These are phyloP conservation scores for Trachurus trachurus DNA, from an alignment of 2,797 vertebrate genomes.

Conservation along the genomic window DNA sequence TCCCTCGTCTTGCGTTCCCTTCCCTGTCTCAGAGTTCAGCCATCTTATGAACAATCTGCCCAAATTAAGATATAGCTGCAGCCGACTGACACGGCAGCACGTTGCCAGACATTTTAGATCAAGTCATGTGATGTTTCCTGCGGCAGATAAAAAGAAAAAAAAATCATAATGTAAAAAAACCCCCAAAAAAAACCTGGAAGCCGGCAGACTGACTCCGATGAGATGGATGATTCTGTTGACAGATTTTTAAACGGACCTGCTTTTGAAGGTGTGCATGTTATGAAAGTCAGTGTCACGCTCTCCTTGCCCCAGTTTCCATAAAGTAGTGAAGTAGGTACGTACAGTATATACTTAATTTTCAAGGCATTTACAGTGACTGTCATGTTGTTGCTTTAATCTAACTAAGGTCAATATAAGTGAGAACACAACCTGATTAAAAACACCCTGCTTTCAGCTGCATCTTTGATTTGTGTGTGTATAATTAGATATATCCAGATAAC, in stretches of 20 bases:
- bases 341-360: slow-evolving; percentile 39
- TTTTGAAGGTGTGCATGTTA: slow-evolving; percentile 11
- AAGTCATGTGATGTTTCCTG: slow-evolving; percentile 37
- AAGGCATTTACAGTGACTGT: slow-evolving; percentile 61
- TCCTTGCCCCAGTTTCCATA: slow-evolving; percentile 8
- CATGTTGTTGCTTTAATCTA: slow-evolving; percentile 50
- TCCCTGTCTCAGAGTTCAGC: slow-evolving; percentile 29
- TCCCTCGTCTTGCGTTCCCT: slow-evolving; percentile 1
- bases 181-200: background rate
- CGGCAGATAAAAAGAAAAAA: background rate
- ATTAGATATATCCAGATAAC: slow-evolving; percentile 40
- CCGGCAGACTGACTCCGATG: background rate
- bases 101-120: slow-evolving; percentile 44
- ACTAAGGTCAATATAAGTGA: slow-evolving; percentile 44
- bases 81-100: slow-evolving; percentile 33
- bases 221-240: slow-evolving; percentile 20
- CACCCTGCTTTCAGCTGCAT: slow-evolving; percentile 17
- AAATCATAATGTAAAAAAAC: background rate
- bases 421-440: slow-evolving; percentile 66
- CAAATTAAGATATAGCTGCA: slow-evolving; percentile 58
- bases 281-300: slow-evolving; percentile 6
- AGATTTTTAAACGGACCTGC: slow-evolving; percentile 15
- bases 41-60: slow-evolving; percentile 57
- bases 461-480: slow-evolving; percentile 46
- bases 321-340: slow-evolving; percentile 20